Evolutionary conservation across 2,113 vertebrate genomes (phyloP), one percentile per base, ranked within the genome.

Genomic region (Solea solea): DNA sequence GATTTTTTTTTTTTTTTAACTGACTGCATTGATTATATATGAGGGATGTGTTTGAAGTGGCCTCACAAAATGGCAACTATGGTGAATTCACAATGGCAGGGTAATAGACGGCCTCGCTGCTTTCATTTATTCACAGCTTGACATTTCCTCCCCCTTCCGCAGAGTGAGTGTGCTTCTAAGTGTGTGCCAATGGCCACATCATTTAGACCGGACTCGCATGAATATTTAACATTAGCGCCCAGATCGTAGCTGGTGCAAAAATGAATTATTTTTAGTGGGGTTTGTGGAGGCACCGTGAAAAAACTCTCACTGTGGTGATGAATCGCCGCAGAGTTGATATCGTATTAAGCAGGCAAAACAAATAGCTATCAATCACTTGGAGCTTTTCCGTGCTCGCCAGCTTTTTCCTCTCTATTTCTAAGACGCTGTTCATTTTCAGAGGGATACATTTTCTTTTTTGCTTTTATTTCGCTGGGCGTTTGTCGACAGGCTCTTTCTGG

Each of bases 321-420:
- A 94, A 95, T 74, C 70, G 91, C 85, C 64, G 46, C 62, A 85
- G 81, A 89, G 87, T 90, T 93, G 85, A 94, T 92, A 91, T 90
- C 93, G 92, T 82, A 86, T 93, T 90, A 88, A 39, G 83, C 93
- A 91, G 93, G 93, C 92, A 94, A 94, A 95, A 93, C 93, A 93
- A 95, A 93, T 87, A 89, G 84, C 88, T 86, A 39, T 91, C 94
- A 94, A 91, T 94, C 93, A 91, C 84, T 72, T 78, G 88, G 86
- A 80, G 74, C 85, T 34, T 82, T 95, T 81, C 92, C 89, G 92
- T 76, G 72, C 81, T 86, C 73, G 91, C 90, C 81, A 76, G 74
- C 82, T 63, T 66, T 72, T 7, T 53, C 51, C 40, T 53, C 55
- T 49, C 57, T 34, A 34, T 82, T 75, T 64, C 55, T 75, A 66